phyloP scores from a whole-genome alignment of 2,888 invertebrate species.

The Cenopis cana region DNA sequence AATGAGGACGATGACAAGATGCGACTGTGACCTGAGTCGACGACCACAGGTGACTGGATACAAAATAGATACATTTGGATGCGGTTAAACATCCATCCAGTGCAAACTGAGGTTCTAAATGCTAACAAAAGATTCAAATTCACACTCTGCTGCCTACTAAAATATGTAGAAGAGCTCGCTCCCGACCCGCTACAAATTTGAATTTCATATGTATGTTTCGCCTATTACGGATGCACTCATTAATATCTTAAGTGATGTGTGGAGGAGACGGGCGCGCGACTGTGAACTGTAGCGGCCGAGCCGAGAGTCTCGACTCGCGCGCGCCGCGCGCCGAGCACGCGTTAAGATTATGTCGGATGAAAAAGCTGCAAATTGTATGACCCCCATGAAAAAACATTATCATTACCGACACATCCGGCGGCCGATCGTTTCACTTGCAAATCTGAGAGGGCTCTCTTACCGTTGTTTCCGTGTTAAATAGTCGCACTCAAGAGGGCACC shows the following conservation, averaged over 20 bases:
- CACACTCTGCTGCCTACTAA: conserved; percentile 84
- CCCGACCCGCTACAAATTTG: conserved; percentile 82
- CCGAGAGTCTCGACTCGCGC: conserved; percentile 52
- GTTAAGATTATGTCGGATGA: conserved; percentile 80
- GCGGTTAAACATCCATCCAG: conserved; percentile 69
- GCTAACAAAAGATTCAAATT: conserved; percentile 85
- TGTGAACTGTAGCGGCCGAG: conserved; percentile 60
- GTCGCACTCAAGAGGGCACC: conserved; percentile 50
- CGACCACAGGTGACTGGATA: conserved; percentile 15
- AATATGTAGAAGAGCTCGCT: conserved; percentile 83
- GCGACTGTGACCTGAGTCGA: not conserved
- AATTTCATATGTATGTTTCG: conserved; percentile 85
- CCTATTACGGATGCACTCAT: conserved; percentile 85
- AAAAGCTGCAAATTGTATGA: conserved; percentile 83
- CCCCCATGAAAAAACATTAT: conserved; percentile 81
- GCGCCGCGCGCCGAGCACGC: conserved; percentile 60
- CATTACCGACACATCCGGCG: conserved; percentile 67
- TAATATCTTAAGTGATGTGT: conserved; percentile 85
- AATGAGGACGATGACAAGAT: conserved; percentile 9
- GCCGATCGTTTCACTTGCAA: conserved; percentile 78
- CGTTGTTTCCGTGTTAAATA: conserved; percentile 53
- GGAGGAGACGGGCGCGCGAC: conserved; percentile 60
- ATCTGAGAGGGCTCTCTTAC: conserved; percentile 60
- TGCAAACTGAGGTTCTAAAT: conserved; percentile 75
- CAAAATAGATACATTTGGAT: conserved; percentile 54